A percentile compares a stretch with the other conserved stretches of the same genome.
Conservation (phyloP, 2,888 invertebrate genomes). For the Scaptomyza flava region DNA sequence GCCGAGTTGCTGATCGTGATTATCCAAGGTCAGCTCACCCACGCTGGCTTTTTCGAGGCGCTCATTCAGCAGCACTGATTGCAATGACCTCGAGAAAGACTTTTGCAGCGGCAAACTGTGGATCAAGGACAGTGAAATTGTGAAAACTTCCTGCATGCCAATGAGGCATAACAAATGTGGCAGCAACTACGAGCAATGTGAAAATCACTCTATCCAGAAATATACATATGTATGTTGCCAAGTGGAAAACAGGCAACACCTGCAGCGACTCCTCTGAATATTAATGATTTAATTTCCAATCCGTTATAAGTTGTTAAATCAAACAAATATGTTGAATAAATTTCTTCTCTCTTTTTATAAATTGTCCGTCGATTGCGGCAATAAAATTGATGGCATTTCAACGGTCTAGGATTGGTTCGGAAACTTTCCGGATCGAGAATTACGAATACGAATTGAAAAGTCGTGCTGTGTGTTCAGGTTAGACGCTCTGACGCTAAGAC, state of each 20-base stretch:
- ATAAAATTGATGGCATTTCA: slow-evolving; percentile 76
- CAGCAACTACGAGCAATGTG: slow-evolving; percentile 6
- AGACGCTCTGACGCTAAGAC: slow-evolving; percentile 69
- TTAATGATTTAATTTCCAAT: slow-evolving; percentile 44
- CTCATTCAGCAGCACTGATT: slow-evolving; percentile 25
- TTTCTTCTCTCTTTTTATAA: slow-evolving; percentile 56
- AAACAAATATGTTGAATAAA: slow-evolving; percentile 69
- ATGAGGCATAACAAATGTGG: slow-evolving; percentile 63
- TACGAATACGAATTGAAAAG: slow-evolving; percentile 15
- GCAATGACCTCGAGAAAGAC: slow-evolving; percentile 46
- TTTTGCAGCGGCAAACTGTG: slow-evolving; percentile 30
- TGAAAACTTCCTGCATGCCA: slow-evolving; percentile 58
- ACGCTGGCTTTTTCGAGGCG: slow-evolving; percentile 44
- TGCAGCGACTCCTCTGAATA: slow-evolving; percentile 35
- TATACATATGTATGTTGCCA: too few species aligned
- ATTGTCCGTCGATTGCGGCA: slow-evolving; percentile 79
- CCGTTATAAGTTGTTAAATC: slow-evolving; percentile 63
- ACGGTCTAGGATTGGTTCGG: slow-evolving; percentile 22
- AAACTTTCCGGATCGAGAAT: slow-evolving; percentile 7
- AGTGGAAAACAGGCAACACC: slow-evolving; percentile 34
- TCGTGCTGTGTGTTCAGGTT: slow-evolving; percentile 64
- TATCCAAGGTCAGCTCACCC: slow-evolving; percentile 63
- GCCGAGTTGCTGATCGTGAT: slow-evolving; percentile 39
- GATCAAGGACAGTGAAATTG: slow-evolving; percentile 75
- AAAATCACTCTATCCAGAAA: too few species aligned